Conservation (phyloP, 2,797 vertebrate species). For the Pampus argenteus region DNA sequence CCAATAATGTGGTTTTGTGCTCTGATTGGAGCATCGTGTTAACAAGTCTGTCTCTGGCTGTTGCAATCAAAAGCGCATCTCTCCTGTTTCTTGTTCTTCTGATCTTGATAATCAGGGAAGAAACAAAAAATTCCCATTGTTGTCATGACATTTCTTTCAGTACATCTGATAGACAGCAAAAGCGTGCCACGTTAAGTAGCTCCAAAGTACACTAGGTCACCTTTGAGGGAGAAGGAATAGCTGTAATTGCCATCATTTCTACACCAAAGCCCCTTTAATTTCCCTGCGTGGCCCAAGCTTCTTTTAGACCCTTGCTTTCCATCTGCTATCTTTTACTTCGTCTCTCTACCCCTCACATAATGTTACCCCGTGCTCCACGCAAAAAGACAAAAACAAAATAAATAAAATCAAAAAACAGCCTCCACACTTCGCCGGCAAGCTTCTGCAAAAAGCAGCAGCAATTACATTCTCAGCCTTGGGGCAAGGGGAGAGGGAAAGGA, state of each 20-base stretch:
- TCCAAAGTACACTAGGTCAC: constrained; percentile 54
- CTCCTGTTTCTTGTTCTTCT: constrained; percentile 35
- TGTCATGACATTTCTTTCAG: constrained; percentile 45
- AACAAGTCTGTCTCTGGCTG: constrained; percentile 56
- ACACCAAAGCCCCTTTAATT: constrained; percentile 59
- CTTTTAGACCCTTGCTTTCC: constrained; percentile 50
- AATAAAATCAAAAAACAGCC: constrained; percentile 24
- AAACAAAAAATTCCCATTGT: constrained; percentile 17
- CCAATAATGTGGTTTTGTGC: constrained; percentile 44
- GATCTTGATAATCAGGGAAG: constrained; percentile 55
- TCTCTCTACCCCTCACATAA: constrained; percentile 40
- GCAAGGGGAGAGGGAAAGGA: constrained; percentile 4
- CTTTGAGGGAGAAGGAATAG: constrained; percentile 34
- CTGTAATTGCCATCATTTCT: constrained; percentile 66
- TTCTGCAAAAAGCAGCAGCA: constrained; percentile 44
- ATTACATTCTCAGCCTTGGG: constrained; percentile 57
- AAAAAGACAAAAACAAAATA: constrained; percentile 9
- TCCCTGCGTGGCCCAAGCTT: constrained; percentile 34
- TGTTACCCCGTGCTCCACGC: constrained; percentile 19
- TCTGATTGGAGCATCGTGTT: constrained; percentile 44
- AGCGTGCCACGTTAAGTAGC: constrained; percentile 41
- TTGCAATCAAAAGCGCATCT: constrained; percentile 45
- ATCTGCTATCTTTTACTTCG: constrained; percentile 53
- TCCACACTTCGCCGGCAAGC: constrained; percentile 15
- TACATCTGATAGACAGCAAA: constrained; percentile 49